phyloP scores from a whole-genome alignment of 2,113 vertebrate genomes.

The Corynorhinus townsendii region DNA sequence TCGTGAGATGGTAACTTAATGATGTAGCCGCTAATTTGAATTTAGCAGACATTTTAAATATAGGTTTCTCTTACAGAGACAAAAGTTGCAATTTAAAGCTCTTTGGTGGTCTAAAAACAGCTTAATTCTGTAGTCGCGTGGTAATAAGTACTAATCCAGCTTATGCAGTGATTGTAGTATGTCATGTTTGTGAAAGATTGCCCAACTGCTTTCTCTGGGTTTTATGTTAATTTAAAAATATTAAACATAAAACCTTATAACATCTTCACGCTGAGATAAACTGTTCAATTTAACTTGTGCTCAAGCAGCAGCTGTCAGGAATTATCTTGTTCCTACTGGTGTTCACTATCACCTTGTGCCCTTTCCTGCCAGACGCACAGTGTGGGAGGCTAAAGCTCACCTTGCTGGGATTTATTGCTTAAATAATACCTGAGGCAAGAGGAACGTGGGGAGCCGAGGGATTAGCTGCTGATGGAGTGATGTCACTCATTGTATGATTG shows the following conservation, averaged over 20 bases:
- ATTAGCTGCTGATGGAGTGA: slow-evolving; percentile 79
- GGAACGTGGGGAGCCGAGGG: slow-evolving; percentile 69
- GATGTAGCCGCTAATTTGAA: slow-evolving; percentile 83
- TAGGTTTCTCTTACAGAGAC: slow-evolving; percentile 86
- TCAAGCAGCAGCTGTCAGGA: slow-evolving; percentile 86
- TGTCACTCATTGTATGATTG: slow-evolving; percentile 67
- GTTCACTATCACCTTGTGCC: slow-evolving; percentile 82
- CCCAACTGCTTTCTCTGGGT: slow-evolving; percentile 83
- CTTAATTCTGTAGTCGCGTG: slow-evolving; percentile 84
- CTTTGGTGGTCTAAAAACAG: slow-evolving; percentile 88
- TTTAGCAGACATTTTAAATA: slow-evolving; percentile 85
- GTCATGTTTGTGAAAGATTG: slow-evolving; percentile 86
- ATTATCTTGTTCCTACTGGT: slow-evolving; percentile 78
- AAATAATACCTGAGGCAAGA: slow-evolving; percentile 81
- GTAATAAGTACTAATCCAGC: slow-evolving; percentile 87
- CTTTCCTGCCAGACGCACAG: slow-evolving; percentile 78
- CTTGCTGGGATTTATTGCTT: slow-evolving; percentile 84
- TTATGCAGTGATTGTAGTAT: slow-evolving; percentile 86
- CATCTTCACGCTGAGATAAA: slow-evolving; percentile 86
- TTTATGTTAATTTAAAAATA: slow-evolving; percentile 89
- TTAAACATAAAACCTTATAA: slow-evolving; percentile 86
- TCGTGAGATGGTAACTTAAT: slow-evolving; percentile 80
- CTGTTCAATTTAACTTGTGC: slow-evolving; percentile 84
- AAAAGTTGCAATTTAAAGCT: slow-evolving; percentile 87
- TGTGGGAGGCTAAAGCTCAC: slow-evolving; percentile 78